Evolutionary conservation across 2,797 vertebrate genomes (phyloP), one percentile per base, ranked within the genome.

Genomic region (Remorina albescens): DNA sequence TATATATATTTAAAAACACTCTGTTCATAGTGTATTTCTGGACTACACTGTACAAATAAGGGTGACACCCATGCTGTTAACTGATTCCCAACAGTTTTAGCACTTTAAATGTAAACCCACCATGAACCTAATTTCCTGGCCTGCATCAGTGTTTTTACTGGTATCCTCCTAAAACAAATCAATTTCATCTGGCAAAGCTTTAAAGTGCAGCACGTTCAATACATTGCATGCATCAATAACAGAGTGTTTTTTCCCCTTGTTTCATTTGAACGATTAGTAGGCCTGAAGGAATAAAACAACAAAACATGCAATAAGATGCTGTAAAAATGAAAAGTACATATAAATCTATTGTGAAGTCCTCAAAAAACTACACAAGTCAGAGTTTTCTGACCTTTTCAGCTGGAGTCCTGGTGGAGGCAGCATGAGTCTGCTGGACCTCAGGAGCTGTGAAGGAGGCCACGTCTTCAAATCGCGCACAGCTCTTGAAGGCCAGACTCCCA

Each of bases 401-500:
- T 36, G 79, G 76, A 18, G 76, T 79, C 59, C 88, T 91, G 54
- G 75, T 87, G 46, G 85, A 82, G 56, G 83, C 30, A 6, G 72
- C 1, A 6, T 80, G 90, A 56, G 73, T 86, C 57, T 93, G 93
- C 8, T 94, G 86, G 44, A 94, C 32, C 83, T 98, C 96, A 0
- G 96, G 96, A 53, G 96, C 94, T 2, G 92, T 96, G 90, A 97
- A 97, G 56, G 95, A 95, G 44, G 83, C 83, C 71, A 94, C 83
- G 37, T 96, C 95, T 30, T 82, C 84, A 23, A 92, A 89, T 54
- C 89, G 91, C 34, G 87, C 62, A n/a, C 90, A 94, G 85, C 91
- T 95, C 88, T 95, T 96, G 74, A 97, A 97, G 82, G 94, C 96
- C 72, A 98, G 44, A 81, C 67, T 91, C 78, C 96, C 96, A 2